Evolutionary conservation across 2,797 vertebrate genomes (phyloP).

Genomic region (Sebastes hubbsi): DNA sequence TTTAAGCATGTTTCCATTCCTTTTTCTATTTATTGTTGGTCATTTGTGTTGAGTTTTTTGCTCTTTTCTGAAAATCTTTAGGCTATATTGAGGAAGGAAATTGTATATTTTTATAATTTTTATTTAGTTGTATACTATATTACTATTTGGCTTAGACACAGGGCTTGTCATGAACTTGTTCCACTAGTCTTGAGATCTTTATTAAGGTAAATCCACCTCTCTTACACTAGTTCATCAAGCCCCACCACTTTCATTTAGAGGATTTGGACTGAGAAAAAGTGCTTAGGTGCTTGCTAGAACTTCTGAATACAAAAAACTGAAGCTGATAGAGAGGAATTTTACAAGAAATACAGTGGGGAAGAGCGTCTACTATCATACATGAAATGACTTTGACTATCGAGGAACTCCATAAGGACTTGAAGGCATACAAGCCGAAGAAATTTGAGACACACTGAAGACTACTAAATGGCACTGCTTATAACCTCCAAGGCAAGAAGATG

Average conservation of each 20-base stretch:
- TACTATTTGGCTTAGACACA: not conserved
- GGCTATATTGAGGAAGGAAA: not conserved
- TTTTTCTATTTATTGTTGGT: not conserved
- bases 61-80: not conserved
- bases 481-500: constrained; percentile 32
- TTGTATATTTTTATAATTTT: not conserved
- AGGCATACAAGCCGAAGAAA: constrained; percentile 27
- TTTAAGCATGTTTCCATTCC: not conserved
- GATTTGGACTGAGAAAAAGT: not conserved
- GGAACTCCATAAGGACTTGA: constrained; percentile 28
- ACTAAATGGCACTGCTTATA: constrained; percentile 28
- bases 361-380: constrained; percentile 22
- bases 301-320: not conserved
- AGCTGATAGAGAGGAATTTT: not conserved
- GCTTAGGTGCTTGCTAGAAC: not conserved
- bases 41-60: not conserved
- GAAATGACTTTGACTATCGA: constrained; percentile 30
- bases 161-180: not conserved
- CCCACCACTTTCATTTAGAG: not conserved
- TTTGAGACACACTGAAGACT: constrained; percentile 12
- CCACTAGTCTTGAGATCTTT: not conserved
- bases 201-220: not conserved
- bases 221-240: not conserved
- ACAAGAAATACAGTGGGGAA: constrained; percentile 14
- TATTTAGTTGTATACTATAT: not conserved